A percentile compares a stretch with the other conserved stretches of the same genome.
phyloP scores from a whole-genome alignment of 2,113 vertebrate species.

The Mustela lutreola region DNA sequence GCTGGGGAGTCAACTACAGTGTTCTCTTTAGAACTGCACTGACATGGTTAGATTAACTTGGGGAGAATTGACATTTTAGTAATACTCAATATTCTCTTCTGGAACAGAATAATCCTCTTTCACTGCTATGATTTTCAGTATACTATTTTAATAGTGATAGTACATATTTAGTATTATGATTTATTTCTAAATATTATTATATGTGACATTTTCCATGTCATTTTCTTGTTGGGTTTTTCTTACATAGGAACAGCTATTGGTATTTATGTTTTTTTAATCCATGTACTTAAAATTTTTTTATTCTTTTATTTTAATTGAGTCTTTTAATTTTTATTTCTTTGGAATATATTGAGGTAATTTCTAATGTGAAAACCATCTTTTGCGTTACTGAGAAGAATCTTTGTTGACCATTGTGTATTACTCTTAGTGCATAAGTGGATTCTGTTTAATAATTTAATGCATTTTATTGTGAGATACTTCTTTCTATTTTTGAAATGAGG shows the following conservation, averaged over 20 bases:
- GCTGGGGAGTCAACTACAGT: not conserved
- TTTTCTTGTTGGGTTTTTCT: not conserved
- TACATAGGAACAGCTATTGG: not conserved
- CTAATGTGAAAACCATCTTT: conserved; percentile 4
- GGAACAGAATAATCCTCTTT: not conserved
- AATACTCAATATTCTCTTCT: not conserved
- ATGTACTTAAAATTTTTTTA: not conserved
- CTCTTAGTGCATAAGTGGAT: not conserved
- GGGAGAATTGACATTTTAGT: not conserved
- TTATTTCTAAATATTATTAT: conserved; percentile 13
- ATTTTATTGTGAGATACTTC: not conserved
- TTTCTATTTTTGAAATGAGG: conserved; percentile 7
- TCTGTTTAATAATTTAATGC: not conserved
- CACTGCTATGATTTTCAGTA: not conserved
- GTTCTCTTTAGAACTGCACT: conserved; percentile 3
- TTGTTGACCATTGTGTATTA: not conserved
- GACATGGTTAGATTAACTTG: conserved; percentile 37
- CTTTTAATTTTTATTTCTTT: not conserved
- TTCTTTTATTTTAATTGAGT: conserved; percentile 12
- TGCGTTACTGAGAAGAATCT: not conserved
- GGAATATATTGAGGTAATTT: not conserved
- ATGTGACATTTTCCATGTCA: not conserved
- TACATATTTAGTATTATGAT: not conserved
- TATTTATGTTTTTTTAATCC: not conserved
- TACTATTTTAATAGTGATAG: not conserved